Conservation (phyloP, 1,140 invertebrate species). For the Euwallacea similis region DNA sequence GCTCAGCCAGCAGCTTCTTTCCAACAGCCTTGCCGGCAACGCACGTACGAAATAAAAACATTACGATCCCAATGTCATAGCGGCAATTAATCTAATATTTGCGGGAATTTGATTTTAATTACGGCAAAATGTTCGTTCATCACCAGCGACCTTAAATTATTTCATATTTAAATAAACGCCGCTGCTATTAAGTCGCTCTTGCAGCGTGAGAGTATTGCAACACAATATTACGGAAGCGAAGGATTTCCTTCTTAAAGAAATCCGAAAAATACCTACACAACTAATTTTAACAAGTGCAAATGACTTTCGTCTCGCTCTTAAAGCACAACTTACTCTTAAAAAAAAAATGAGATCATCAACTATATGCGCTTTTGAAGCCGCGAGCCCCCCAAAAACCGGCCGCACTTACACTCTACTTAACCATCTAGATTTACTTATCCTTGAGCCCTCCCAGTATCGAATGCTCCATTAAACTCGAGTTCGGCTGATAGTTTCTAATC, state of each 20-base stretch:
- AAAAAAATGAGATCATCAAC: constrained; percentile 30
- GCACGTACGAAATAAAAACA: constrained; percentile 12
- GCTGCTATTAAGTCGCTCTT: constrained; percentile 24
- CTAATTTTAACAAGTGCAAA: too few relatives aligned
- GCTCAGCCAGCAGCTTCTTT: neutral
- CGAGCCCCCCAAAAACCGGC: constrained; percentile 19
- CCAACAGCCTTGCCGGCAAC: neutral
- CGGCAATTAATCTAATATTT: constrained; percentile 31
- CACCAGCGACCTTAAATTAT: constrained; percentile 26
- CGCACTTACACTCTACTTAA: constrained; percentile 11
- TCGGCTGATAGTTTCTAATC: constrained; percentile 93
- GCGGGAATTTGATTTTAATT: constrained; percentile 33
- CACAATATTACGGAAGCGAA: constrained; percentile 2
- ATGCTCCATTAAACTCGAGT: constrained; percentile 62
- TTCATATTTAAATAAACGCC: constrained; percentile 9
- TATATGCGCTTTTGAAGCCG: constrained; percentile 7
- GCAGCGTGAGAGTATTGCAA: constrained; percentile 30
- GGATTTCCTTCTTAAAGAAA: neutral
- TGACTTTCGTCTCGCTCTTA: too few relatives aligned
- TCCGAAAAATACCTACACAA: constrained; percentile 4
- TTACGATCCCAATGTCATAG: constrained; percentile 31
- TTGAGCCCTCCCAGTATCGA: constrained; percentile 60
- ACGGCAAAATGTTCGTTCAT: constrained; percentile 7
- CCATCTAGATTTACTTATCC: constrained; percentile 54
- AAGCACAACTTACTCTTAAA: too few relatives aligned